Conservation (phyloP, 2,113 vertebrate species). For the Murina feae region DNA sequence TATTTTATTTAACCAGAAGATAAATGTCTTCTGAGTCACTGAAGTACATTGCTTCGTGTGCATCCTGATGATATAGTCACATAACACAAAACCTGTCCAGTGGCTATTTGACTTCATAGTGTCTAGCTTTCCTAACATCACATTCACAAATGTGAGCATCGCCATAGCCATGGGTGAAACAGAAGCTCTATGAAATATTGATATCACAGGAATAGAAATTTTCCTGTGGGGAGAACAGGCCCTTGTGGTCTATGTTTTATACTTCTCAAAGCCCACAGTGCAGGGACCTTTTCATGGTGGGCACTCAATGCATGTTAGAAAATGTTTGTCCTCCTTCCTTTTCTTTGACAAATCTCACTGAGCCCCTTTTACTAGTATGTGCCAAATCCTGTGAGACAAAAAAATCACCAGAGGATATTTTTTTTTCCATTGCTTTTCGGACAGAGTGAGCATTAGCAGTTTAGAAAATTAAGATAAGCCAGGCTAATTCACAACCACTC, state of each 20-base stretch:
- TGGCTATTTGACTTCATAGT: neutral
- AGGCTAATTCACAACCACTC: neutral
- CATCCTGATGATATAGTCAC: neutral
- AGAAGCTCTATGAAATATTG: neutral
- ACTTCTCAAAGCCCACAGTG: neutral
- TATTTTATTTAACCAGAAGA: neutral
- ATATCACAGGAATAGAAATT: neutral
- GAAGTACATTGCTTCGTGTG: neutral
- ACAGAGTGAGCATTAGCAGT: neutral
- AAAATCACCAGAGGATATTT: too few relatives aligned
- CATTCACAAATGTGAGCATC: neutral
- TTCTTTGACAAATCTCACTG: neutral
- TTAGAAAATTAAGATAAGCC: neutral
- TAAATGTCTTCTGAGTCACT: neutral
- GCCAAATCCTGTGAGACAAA: neutral
- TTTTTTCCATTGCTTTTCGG: too few relatives aligned
- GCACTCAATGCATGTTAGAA: neutral
- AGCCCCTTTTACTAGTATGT: neutral
- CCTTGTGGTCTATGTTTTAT: neutral
- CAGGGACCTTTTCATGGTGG: neutral
- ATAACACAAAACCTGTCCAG: neutral
- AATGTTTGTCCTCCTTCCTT: neutral
- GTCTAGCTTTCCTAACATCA: neutral
- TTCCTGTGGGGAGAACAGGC: neutral
- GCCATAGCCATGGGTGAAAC: accelerated